Conservation (phyloP, 2,113 vertebrate species). For the Riparia riparia region DNA sequence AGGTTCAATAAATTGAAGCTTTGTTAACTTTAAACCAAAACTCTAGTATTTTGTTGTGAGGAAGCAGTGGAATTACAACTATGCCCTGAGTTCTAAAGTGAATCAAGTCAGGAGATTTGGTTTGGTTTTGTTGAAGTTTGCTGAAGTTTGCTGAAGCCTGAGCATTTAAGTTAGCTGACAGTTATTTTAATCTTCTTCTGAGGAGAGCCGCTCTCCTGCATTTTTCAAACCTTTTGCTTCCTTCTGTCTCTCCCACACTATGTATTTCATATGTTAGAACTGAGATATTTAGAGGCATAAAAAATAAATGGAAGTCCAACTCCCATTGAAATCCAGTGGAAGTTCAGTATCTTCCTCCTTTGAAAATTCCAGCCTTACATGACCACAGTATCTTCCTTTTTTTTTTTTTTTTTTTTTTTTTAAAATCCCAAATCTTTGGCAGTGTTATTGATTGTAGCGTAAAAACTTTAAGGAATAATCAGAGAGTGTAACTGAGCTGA, state of each 20-base stretch:
- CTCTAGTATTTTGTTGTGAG: neutral
- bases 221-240: neutral
- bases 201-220: neutral
- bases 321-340: neutral
- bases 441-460: neutral
- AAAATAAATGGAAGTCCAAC: neutral
- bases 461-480: neutral
- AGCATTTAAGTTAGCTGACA: neutral
- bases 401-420: neutral
- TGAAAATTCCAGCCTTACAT: neutral
- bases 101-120: neutral
- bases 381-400: neutral
- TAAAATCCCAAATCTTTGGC: neutral
- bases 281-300: neutral
- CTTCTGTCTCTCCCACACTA: neutral
- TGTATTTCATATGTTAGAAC: neutral
- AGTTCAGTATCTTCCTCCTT: neutral
- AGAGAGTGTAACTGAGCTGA: neutral
- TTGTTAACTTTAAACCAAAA: conserved; percentile 19
- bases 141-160: neutral
- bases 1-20: conserved; percentile 12
- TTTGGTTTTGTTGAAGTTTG: neutral
- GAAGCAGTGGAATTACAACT: neutral
- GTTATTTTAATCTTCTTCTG: neutral
- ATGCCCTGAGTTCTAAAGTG: neutral